phyloP scores from a whole-genome alignment of 2,797 vertebrate species.

The Sebastes variabilis region DNA sequence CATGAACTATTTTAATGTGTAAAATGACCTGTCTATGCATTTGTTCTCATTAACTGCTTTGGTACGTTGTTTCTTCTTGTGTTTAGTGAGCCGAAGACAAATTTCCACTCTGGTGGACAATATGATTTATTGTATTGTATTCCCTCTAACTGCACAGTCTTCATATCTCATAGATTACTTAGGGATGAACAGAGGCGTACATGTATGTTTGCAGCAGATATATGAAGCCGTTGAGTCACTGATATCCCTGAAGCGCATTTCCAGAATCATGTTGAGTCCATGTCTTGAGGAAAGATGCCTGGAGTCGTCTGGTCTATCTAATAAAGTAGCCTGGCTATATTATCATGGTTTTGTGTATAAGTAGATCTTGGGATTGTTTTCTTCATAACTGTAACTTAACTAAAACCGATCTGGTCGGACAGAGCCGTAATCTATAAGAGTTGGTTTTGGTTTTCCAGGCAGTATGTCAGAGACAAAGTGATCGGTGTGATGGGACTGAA shows the following conservation, averaged over 20 bases:
- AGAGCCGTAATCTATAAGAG: not conserved
- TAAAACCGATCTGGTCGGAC: not conserved
- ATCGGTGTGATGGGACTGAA: conserved; percentile 98
- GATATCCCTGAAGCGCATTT: not conserved
- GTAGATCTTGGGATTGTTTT: not conserved
- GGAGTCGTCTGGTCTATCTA: not conserved
- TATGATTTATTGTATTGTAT: not conserved
- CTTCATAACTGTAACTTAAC: not conserved
- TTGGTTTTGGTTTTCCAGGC: conserved; percentile 77
- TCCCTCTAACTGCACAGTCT: not conserved
- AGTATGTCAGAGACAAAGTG: conserved; percentile 91
- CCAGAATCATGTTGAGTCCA: not conserved
- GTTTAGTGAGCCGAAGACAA: too few relatives aligned
- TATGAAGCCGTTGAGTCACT: not conserved
- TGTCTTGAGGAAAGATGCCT: not conserved
- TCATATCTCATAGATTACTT: not conserved
- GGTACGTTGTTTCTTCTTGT: not conserved
- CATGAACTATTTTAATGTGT: not conserved
- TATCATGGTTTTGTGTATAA: not conserved
- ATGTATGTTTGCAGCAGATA: not conserved
- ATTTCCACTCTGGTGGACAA: not conserved
- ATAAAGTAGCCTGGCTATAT: not conserved
- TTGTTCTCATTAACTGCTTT: not conserved
- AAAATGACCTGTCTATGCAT: not conserved
- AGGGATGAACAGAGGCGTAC: not conserved